Evolutionary conservation across 2,888 invertebrate species (phyloP).

Genomic region (Ellobium chinense): DNA sequence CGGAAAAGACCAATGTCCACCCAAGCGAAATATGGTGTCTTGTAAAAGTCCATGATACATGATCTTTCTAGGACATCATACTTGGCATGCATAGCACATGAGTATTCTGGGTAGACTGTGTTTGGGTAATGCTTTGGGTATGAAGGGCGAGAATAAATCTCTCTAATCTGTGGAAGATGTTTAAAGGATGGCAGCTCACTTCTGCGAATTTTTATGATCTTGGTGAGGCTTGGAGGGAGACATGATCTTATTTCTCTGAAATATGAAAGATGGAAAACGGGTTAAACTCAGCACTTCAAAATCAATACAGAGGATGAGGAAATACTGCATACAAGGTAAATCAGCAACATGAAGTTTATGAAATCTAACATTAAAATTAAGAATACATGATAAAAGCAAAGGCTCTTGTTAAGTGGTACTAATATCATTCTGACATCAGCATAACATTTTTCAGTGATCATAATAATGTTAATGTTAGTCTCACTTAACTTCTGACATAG

Average conservation of each 20-base stretch:
- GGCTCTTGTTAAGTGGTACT: no score
- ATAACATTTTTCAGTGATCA: no score
- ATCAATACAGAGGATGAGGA: no score
- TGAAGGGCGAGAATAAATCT: constrained; percentile 48
- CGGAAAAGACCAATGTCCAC: constrained; percentile 53
- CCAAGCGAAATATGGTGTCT: constrained; percentile 56
- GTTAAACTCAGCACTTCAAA: no score
- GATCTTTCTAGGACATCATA: constrained; percentile 52
- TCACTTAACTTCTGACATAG: no score
- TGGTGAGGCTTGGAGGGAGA: constrained; percentile 48
- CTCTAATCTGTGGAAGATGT: constrained; percentile 42
- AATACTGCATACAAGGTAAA: no score
- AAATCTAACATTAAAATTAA: no score
- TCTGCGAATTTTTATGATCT: constrained; percentile 49
- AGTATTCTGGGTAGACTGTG: constrained; percentile 52
- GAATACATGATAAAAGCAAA: no score
- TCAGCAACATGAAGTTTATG: no score
- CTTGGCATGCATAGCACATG: constrained; percentile 56
- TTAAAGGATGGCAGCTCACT: constrained; percentile 52
- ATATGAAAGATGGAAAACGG: neutral
- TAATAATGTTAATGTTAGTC: no score
- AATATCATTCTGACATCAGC: no score
- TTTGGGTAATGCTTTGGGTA: constrained; percentile 56
- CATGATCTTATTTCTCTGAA: constrained; percentile 49
- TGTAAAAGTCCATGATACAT: constrained; percentile 43